phyloP scores from a whole-genome alignment of 2,113 vertebrate genomes.

The Eurypyga helias region DNA sequence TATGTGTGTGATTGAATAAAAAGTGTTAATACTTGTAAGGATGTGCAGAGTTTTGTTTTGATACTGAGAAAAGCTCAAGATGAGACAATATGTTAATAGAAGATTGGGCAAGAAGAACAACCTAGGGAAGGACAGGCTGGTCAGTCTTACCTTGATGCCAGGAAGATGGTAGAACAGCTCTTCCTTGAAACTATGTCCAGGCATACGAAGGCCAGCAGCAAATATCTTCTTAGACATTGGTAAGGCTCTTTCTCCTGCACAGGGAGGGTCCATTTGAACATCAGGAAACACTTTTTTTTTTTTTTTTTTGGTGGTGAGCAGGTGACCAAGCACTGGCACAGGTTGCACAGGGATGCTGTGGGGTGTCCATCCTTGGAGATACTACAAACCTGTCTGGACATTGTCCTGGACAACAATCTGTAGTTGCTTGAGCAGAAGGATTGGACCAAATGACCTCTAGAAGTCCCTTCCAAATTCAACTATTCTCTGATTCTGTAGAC shows the following conservation, averaged over 20 bases:
- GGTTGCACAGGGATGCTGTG: not conserved
- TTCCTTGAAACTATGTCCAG: not conserved
- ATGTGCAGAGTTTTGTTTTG: not conserved
- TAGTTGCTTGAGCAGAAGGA: not conserved
- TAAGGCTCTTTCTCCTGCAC: not conserved
- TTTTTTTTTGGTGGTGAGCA: not conserved
- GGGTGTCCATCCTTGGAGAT: not conserved
- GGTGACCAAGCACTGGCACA: not conserved
- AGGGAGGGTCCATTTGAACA: not conserved
- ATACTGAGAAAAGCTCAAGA: not conserved
- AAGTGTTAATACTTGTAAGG: not conserved
- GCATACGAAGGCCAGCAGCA: not conserved
- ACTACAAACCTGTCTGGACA: not conserved
- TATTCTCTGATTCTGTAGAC: not conserved
- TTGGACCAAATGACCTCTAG: not conserved
- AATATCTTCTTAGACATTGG: not conserved
- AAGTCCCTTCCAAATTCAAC: not conserved
- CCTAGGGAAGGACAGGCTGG: not conserved
- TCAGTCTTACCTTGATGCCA: not conserved
- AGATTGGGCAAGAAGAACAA: not conserved
- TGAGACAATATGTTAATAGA: not conserved
- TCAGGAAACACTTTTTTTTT: not conserved
- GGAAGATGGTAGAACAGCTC: not conserved
- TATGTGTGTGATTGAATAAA: not conserved
- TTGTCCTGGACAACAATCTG: accelerated